These are phyloP conservation scores for Eupeodes latifasciatus DNA, from an alignment of 2,888 invertebrate genomes.

Conservation along the genomic window DNA sequence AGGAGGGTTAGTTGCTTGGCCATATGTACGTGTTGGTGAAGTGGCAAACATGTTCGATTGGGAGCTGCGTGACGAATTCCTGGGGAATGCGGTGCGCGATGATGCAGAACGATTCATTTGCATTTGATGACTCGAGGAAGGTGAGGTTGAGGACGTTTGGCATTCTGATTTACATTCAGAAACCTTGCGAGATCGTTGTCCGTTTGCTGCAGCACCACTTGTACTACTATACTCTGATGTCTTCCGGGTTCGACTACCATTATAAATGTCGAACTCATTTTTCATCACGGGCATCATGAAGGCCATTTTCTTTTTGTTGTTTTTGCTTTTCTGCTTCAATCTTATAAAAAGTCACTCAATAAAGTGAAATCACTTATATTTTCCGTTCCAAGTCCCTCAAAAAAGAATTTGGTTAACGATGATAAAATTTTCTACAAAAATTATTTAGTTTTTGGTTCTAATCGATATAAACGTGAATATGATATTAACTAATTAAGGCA, in stretches of 20 bases:
- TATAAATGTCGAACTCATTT: constrained; percentile 97
- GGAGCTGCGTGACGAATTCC: constrained; percentile 87
- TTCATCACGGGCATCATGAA: constrained; percentile 98
- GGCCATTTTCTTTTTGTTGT: constrained; percentile 87
- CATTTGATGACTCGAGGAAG: constrained; percentile 85
- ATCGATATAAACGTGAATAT: constrained; percentile 41
- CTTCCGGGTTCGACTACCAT: constrained; percentile 89
- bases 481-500: constrained; percentile 56
- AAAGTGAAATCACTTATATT: background rate
- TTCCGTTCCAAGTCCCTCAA: background rate
- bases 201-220: constrained; percentile 74
- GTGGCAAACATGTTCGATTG: constrained; percentile 85
- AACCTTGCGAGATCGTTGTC: constrained; percentile 87
- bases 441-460: constrained; percentile 23
- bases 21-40: constrained; percentile 86
- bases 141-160: constrained; percentile 88
- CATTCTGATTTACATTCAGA: constrained; percentile 87
- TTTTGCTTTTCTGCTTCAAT: background rate
- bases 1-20: constrained; percentile 83
- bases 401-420: background rate
- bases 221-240: constrained; percentile 89
- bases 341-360: background rate
- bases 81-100: constrained; percentile 86
- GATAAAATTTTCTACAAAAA: constrained; percentile 3
- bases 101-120: constrained; percentile 84